Evolutionary conservation across 2,113 vertebrate genomes (phyloP).

Genomic region (Centropristis striata): DNA sequence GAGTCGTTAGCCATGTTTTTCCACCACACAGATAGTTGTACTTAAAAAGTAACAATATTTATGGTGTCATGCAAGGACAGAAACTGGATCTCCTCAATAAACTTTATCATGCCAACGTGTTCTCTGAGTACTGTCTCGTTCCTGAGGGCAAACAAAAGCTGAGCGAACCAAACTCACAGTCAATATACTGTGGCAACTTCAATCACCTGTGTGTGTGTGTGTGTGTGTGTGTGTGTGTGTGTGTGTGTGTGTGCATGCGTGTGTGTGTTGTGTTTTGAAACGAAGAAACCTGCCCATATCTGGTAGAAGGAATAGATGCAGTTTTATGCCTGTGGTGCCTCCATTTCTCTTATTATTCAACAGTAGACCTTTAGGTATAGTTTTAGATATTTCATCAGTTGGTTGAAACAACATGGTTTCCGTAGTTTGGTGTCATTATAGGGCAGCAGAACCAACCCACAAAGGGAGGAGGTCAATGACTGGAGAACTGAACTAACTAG

Average conservation of each 20-base stretch:
- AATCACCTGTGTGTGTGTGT: constrained; percentile 22
- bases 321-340: background rate
- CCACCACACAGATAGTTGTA: too few species aligned
- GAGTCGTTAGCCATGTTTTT: background rate
- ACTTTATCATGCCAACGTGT: constrained; percentile 10
- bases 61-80: background rate
- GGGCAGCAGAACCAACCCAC: too few species aligned
- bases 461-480: too few species aligned
- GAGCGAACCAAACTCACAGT: constrained; percentile 25
- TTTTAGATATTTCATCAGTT: too few species aligned
- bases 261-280: constrained; percentile 7
- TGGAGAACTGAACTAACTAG: too few species aligned
- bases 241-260: background rate
- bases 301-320: background rate
- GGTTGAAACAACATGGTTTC: too few species aligned
- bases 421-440: too few species aligned
- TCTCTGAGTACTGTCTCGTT: constrained; percentile 20
- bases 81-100: constrained; percentile 33
- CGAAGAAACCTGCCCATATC: background rate
- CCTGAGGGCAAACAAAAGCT: constrained; percentile 33
- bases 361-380: too few species aligned
- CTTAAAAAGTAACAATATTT: constrained; percentile 16
- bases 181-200: constrained; percentile 43
- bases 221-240: background rate
- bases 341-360: background rate